Conservation (phyloP, 2,888 invertebrate genomes). For the Drosophila setosimentum region DNA sequence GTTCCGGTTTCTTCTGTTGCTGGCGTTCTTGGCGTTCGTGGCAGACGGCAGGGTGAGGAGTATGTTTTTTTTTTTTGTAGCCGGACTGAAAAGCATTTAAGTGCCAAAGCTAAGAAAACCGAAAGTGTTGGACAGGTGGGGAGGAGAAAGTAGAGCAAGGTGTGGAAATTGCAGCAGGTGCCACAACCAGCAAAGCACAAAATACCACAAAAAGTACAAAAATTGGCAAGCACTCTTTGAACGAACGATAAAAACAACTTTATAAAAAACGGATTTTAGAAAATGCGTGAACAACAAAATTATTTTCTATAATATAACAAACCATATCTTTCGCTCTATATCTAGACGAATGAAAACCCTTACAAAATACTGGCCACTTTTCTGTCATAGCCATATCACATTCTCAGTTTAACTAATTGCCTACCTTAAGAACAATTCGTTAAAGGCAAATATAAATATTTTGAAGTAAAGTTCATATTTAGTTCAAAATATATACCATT, state of each 20-base stretch:
- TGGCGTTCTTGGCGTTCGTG: constrained; percentile 60
- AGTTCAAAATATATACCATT: background rate
- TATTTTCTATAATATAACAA: background rate
- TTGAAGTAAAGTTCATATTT: background rate
- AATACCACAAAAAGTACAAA: background rate
- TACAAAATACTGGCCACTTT: background rate
- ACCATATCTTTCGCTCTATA: background rate
- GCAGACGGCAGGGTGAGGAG: background rate
- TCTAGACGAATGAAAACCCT: background rate
- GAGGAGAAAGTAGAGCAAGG: background rate
- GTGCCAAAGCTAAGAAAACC: constrained; percentile 50
- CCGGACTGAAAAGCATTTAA: constrained; percentile 38
- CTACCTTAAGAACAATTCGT: background rate
- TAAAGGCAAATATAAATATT: background rate
- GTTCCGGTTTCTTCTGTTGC: constrained; percentile 58
- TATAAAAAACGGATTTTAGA: background rate
- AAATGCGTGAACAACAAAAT: background rate
- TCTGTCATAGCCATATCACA: background rate
- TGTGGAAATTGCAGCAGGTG: constrained; percentile 37
- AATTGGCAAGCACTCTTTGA: background rate
- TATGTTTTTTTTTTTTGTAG: constrained; percentile 14
- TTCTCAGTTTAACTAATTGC: background rate
- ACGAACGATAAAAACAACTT: background rate
- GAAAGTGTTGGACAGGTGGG: constrained; percentile 52
- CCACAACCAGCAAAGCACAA: constrained; percentile 23